Evolutionary conservation across 2,113 vertebrate genomes (phyloP), one percentile per base, ranked within the genome.

Genomic region (Sarotherodon lohbergeri): DNA sequence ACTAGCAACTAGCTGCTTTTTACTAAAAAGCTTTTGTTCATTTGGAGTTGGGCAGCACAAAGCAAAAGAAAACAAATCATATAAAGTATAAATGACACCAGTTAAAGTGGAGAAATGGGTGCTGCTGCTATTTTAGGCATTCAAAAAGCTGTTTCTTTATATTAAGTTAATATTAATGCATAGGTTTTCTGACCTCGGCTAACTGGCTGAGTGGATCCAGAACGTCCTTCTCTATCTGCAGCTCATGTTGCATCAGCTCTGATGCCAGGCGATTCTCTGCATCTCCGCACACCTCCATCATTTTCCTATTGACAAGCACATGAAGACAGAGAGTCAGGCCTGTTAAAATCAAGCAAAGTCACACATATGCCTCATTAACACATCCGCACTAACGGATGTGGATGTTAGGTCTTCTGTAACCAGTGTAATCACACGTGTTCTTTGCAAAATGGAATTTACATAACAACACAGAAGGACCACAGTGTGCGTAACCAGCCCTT

Each of bases 251-350:
- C 86, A 98, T 98, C 59, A 99, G 96, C 80, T 99, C 99, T 11
- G 97, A 96, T 1, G 99, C 98, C 94, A 99, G 96, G 41, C 97
- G 97, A 22, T 97, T 98, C 95, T 99, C 98, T 1, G 98, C 98
- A 9, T 99, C 98, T 0, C 98, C 98, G 36, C 99, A 99, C 0
- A 98, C 97, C 88, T 98, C 98, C 95, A 99, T 97, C 97, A 99
- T 98, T 94, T 98, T 99, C 95, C 98, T 99, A 95, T 29, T 86
- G 46, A 85, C 63, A 90, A 86, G 93, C 10, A 41, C 12, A 54
- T 54, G 68, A 4, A 86, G 61, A 66, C 32, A 63, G n/a, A 43
- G 22, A 46, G 5, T 46, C 7, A 17, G 9, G 4, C 2, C 24
- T n/a, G 56, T 90, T 79, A 50, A 43, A 43, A 63, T 43, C 4